Evolutionary conservation across 2,888 invertebrate genomes (phyloP).

Genomic region (Pantelozetes paolii): DNA sequence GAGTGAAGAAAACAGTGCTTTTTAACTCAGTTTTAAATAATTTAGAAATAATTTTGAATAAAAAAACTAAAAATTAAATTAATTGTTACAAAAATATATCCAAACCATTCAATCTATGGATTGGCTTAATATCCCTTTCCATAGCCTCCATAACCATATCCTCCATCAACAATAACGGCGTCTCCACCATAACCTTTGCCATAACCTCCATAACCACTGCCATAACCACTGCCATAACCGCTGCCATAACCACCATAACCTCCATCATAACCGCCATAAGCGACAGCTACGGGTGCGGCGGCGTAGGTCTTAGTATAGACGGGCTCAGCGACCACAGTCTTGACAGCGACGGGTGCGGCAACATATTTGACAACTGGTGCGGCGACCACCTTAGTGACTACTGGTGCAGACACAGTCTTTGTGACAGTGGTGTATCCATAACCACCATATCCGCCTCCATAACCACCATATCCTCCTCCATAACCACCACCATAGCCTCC

Average conservation of each 20-base stretch:
- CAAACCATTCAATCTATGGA: too few species aligned
- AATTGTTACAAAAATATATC: too few species aligned
- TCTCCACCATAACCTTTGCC: too few species aligned
- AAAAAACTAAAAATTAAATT: too few species aligned
- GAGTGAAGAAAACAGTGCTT: too few species aligned
- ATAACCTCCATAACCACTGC: neutral
- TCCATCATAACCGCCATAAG: neutral
- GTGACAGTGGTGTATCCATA: neutral
- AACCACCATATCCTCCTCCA: neutral
- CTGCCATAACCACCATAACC: neutral
- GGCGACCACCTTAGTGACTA: neutral
- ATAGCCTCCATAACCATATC: neutral
- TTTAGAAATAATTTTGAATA: too few species aligned
- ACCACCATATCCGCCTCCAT: neutral
- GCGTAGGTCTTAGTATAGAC: neutral
- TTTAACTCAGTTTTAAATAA: too few species aligned
- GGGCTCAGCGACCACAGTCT: neutral
- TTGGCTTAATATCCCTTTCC: neutral
- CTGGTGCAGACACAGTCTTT: neutral
- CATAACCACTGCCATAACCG: neutral
- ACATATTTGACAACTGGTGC: neutral
- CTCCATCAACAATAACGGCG: neutral
- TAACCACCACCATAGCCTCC: too few species aligned
- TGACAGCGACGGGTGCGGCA: neutral
- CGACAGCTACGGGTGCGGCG: neutral